phyloP scores from a whole-genome alignment of 2,113 vertebrate species.

The Bufo gargarizans region DNA sequence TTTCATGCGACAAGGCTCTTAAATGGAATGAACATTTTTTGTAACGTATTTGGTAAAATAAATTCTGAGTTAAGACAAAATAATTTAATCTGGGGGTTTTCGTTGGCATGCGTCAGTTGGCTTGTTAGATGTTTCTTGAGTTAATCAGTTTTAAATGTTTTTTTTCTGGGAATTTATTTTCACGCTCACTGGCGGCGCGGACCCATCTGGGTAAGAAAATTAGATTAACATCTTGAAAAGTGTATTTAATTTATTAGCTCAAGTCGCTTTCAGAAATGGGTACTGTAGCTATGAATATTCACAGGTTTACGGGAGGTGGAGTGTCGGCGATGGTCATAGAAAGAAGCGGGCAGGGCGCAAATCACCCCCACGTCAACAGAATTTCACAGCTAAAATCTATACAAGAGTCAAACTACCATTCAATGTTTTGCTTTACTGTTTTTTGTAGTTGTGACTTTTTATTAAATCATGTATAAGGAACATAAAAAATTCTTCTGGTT shows the following conservation, averaged over 20 bases:
- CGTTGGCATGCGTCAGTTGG: constrained; percentile 24
- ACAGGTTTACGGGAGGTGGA: too few species aligned
- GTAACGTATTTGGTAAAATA: neutral
- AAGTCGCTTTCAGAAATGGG: neutral
- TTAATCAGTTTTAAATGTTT: constrained; percentile 64
- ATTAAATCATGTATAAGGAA: too few species aligned
- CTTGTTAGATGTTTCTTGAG: constrained; percentile 59
- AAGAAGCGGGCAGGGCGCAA: neutral
- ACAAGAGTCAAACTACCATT: neutral
- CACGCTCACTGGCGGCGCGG: constrained; percentile 60
- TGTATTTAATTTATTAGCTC: constrained; percentile 66
- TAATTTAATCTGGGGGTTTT: neutral
- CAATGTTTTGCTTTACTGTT: neutral
- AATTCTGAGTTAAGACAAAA: neutral
- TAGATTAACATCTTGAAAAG: constrained; percentile 65
- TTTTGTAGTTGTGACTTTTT: neutral
- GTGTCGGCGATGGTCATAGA: neutral
- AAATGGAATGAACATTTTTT: neutral
- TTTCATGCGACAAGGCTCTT: neutral
- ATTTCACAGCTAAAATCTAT: neutral
- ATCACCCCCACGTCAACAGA: neutral
- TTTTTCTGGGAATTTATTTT: constrained; percentile 65
- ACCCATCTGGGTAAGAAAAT: constrained; percentile 57
- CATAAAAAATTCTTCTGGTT: too few species aligned
- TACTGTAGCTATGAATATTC: constrained; percentile 24